These are phyloP conservation scores for Tenthredo scrophulariae DNA, from an alignment of 2,888 invertebrate species.

Conservation along the genomic window DNA sequence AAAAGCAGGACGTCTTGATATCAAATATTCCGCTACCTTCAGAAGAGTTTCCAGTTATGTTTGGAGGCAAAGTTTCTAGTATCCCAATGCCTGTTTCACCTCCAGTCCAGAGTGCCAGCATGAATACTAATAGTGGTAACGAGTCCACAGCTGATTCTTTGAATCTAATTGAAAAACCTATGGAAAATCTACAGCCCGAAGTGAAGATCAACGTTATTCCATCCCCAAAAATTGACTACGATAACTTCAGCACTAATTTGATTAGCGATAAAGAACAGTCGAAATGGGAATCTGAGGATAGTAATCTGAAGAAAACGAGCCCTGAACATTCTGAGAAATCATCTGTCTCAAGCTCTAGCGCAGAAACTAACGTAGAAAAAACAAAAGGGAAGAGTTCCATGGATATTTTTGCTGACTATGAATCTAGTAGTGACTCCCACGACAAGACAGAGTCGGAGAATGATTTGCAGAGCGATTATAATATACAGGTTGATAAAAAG, in stretches of 20 bases:
- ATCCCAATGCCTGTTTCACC: constrained; percentile 39
- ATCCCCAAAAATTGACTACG: constrained; percentile 24
- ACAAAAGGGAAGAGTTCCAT: constrained; percentile 55
- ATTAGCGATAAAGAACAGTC: not conserved
- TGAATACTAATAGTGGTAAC: not conserved
- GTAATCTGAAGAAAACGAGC: not conserved
- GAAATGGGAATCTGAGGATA: constrained; percentile 21
- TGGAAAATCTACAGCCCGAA: not conserved
- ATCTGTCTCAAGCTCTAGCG: constrained; percentile 29
- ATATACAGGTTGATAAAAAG: constrained; percentile 49
- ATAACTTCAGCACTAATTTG: not conserved
- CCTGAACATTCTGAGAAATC: constrained; percentile 40
- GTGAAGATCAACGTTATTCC: not conserved
- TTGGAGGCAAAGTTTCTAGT: constrained; percentile 15
- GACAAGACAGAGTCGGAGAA: constrained; percentile 41
- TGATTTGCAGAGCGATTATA: constrained; percentile 36
- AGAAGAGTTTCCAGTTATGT: constrained; percentile 50
- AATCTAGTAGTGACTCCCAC: constrained; percentile 52
- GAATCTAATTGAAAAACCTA: not conserved
- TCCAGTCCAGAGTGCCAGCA: not conserved
- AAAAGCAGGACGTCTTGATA: constrained; percentile 40
- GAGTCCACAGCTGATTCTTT: not conserved
- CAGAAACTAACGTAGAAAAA: constrained; percentile 7
- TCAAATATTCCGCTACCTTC: constrained; percentile 50
- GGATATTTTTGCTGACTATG: constrained; percentile 70